Conservation (phyloP, 92 coral and sea anemone species). For the Umimayanthus chanpuru region DNA sequence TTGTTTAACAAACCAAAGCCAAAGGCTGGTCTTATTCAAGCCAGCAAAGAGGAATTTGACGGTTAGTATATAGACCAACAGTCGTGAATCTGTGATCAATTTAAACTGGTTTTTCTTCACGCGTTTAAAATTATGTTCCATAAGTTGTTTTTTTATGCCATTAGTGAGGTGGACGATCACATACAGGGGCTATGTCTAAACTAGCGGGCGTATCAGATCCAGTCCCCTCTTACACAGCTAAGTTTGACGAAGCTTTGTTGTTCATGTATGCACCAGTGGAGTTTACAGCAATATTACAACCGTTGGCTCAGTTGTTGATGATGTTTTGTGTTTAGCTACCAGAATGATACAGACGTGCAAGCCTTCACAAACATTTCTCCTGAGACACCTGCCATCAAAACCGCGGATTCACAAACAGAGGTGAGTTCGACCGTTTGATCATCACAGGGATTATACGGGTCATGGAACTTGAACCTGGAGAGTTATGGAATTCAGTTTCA, state of each 20-base stretch:
- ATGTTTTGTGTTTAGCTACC: conserved; percentile 9
- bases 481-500: no score
- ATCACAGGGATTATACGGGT: not conserved
- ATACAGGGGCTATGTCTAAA: no score
- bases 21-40: no score
- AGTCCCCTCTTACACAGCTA: not conserved
- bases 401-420: conserved; percentile 42
- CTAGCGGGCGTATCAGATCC: not conserved
- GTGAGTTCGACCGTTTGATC: conserved; percentile 17
- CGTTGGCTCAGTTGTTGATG: not conserved
- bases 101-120: no score
- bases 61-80: no score
- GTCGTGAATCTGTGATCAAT: no score
- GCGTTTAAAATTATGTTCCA: no score
- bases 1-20: no score
- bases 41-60: no score
- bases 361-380: conserved; percentile 21
- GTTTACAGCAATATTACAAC: not conserved
- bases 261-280: not conserved
- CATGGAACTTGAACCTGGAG: no score
- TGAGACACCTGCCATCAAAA: conserved; percentile 51
- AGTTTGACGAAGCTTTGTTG: not conserved
- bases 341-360: conserved; percentile 6
- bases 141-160: no score
- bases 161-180: no score